A percentile compares a stretch with the other conserved stretches of the same genome.
These are phyloP conservation scores for Probosciger aterrimus DNA, from an alignment of 2,113 vertebrate genomes.

Conservation along the genomic window DNA sequence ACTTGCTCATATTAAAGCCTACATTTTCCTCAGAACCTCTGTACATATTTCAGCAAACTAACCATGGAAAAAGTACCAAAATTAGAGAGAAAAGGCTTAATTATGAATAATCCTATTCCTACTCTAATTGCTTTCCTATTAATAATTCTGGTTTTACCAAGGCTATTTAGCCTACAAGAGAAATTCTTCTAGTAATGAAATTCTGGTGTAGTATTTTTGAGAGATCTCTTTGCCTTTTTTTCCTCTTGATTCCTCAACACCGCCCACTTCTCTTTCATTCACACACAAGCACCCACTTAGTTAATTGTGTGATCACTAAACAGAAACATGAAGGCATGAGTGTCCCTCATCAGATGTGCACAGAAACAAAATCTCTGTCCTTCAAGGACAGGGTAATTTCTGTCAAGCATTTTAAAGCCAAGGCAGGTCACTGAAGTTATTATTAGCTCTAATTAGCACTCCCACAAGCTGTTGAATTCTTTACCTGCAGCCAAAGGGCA, in stretches of 20 bases:
- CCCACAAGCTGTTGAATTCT: constrained; percentile 10
- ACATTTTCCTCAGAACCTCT: not conserved
- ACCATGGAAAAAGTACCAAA: not conserved
- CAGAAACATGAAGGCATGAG: not conserved
- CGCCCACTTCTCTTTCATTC: not conserved
- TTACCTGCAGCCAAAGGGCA: not conserved
- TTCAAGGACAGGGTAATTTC: constrained; percentile 15
- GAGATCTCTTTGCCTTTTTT: not conserved
- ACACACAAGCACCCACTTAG: not conserved
- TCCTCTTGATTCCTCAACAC: not conserved
- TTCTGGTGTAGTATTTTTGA: not conserved
- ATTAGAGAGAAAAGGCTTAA: not conserved
- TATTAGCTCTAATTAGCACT: constrained; percentile 45
- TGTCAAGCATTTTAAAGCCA: constrained; percentile 26
- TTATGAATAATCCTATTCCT: not conserved
- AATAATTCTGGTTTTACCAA: not conserved
- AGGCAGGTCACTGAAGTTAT: constrained; percentile 42
- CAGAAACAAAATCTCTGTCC: not conserved
- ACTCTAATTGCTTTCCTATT: not conserved
- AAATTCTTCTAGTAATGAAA: not conserved
- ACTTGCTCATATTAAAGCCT: not conserved
- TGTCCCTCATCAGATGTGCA: not conserved
- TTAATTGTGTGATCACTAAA: not conserved
- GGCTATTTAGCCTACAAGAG: not conserved
- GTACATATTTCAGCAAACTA: not conserved